Conservation (phyloP, 1,140 invertebrate species). For the Bombus sibiricus region DNA sequence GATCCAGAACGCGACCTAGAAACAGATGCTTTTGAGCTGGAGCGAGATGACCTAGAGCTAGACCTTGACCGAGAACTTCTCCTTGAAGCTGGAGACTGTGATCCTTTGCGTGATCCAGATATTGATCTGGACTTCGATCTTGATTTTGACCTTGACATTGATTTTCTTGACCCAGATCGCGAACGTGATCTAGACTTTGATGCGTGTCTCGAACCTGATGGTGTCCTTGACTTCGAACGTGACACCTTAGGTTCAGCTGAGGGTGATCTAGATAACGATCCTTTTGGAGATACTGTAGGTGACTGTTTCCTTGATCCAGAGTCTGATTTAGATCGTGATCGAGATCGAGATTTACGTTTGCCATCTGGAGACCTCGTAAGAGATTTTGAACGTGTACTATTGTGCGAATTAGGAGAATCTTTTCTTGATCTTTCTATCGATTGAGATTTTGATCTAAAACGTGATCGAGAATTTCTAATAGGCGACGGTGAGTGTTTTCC, state of each 20-base stretch:
- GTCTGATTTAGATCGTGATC: conserved; percentile 37
- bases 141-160: conserved; percentile 60
- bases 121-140: conserved; percentile 71
- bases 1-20: conserved; percentile 71
- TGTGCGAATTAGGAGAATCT: conserved; percentile 29
- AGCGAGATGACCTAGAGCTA: conserved; percentile 58
- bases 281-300: conserved; percentile 38
- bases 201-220: conserved; percentile 63
- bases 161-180: conserved; percentile 67
- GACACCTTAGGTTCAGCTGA: conserved; percentile 67
- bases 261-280: conserved; percentile 58
- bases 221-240: conserved; percentile 66
- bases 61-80: conserved; percentile 74
- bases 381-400: conserved; percentile 35
- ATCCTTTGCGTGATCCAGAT: conserved; percentile 69
- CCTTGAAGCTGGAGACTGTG: conserved; percentile 59
- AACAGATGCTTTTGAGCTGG: conserved; percentile 54
- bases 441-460: conserved; percentile 51
- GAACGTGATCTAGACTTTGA: conserved; percentile 74
- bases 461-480: conserved; percentile 40
- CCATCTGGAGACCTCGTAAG: conserved; percentile 1
- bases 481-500: conserved; percentile 12
- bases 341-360: conserved; percentile 38
- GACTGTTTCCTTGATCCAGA: conserved; percentile 70
- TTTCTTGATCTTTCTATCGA: conserved; percentile 38